Evolutionary conservation across 1,140 invertebrate genomes (phyloP), one percentile per base, ranked within the genome.

Genomic region (Pseudomyrmex sp.): DNA sequence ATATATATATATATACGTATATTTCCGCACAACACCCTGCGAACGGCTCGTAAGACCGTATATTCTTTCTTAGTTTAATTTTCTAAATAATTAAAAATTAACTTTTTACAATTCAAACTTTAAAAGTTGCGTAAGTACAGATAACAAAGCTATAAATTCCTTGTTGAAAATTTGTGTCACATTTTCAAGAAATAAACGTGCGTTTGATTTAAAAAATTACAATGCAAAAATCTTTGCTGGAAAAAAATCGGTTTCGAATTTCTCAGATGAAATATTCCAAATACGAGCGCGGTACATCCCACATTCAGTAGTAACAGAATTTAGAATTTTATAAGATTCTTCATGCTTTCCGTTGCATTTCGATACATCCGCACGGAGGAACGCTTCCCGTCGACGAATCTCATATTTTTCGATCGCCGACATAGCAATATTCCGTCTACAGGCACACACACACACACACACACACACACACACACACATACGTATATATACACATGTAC

Each of bases 391-490:
- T 48, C 26, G 63, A 46, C 52, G 44, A 69, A 26, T 79, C 52
- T 79, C 63, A 79, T 69, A 79, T 79, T 79, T 79, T 35, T 54
- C 63, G 20, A 46, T 20, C 54, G 63, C 13, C 74, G 18, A 68
- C 18, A 8, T 56, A 68, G 63, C 75, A 58, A 56, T 56, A 79
- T 48, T 79, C 20, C 63, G n/a, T 12, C 13, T 46, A 46, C 10
- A 58, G n/a, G n/a, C 44, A 35, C 23, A 7, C 5, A 35, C 5
- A 35, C 26, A 35, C 26, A 35, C 5, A 35, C 0, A 35, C n/a
- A n/a, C 10, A 58, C 44, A 35, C 23, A 7, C 5, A 35, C 5
- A 35, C 26, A 35, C 26, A 35, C 5, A 35, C 0, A 35, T 5
- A 35, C 5, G 0, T 35, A 35, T 35, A 35, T 35, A 4, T 35